These are phyloP conservation scores for Dysidea cf. avara DNA, from an alignment of 37 sponge, comb jelly and placozoan species.

Conservation along the genomic window DNA sequence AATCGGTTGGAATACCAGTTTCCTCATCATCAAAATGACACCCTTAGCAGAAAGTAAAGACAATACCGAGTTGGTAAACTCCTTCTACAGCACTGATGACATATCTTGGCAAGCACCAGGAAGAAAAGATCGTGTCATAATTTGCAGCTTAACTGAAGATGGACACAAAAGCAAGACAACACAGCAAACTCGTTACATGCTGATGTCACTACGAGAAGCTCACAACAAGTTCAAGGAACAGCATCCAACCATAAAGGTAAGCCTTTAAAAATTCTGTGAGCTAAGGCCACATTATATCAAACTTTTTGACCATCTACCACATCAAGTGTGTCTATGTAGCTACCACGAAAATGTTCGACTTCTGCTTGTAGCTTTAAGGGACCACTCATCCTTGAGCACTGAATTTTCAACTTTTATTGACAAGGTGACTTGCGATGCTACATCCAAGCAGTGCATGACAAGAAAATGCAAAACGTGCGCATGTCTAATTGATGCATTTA, in stretches of 20 bases:
- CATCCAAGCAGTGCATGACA: slow-evolving; percentile 7
- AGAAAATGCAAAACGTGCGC: slow-evolving; percentile 17
- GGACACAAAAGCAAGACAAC: slow-evolving; percentile 22
- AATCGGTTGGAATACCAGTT: background rate
- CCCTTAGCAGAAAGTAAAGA: slow-evolving; percentile 1
- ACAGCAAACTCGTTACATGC: slow-evolving; percentile 34
- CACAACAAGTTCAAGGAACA: slow-evolving; percentile 11
- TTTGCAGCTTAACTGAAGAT: slow-evolving; percentile 15
- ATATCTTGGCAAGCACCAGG: slow-evolving; percentile 33
- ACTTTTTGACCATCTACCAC: slow-evolving; percentile 32
- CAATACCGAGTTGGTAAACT: slow-evolving; percentile 1
- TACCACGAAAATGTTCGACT: slow-evolving; percentile 44
- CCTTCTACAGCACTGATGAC: slow-evolving; percentile 28
- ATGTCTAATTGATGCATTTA: slow-evolving; percentile 17
- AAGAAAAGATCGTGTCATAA: slow-evolving; percentile 30
- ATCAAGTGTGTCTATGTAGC: slow-evolving; percentile 41
- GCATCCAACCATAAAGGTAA: slow-evolving; percentile 13
- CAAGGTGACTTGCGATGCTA: slow-evolving; percentile 24
- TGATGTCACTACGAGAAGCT: slow-evolving; percentile 39
- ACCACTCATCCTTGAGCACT: slow-evolving; percentile 19
- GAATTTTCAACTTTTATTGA: slow-evolving; percentile 17
- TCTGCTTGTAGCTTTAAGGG: slow-evolving; percentile 28
- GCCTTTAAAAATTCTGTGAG: slow-evolving; percentile 35
- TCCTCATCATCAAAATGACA: background rate
- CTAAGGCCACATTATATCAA: slow-evolving; percentile 34